Conservation (phyloP, 2,888 invertebrate genomes). For the Thecocarcelia acutangulata region DNA sequence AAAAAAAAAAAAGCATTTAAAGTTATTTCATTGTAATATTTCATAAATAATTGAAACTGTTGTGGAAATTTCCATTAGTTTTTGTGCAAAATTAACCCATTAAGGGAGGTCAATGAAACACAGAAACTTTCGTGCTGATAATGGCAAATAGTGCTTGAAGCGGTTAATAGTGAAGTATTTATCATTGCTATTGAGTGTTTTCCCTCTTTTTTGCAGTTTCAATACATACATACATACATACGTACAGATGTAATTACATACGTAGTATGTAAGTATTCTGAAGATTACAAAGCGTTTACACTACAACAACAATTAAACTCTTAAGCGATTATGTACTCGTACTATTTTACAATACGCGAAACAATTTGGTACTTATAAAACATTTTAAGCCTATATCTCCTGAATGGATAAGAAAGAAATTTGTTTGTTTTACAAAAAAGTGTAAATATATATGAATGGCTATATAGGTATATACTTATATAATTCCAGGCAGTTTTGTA, state of each 20-base stretch:
- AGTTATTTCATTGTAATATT: conserved; percentile 42
- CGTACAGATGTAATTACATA: too few species aligned
- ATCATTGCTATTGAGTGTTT: neutral
- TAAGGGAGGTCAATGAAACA: conserved; percentile 23
- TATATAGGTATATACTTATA: too few species aligned
- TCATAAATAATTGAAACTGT: conserved; percentile 58
- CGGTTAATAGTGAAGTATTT: conserved; percentile 37
- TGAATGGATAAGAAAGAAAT: too few species aligned
- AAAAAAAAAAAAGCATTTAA: neutral
- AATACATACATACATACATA: too few species aligned
- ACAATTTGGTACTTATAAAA: too few species aligned
- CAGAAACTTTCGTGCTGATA: neutral
- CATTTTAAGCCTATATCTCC: too few species aligned
- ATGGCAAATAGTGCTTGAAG: neutral
- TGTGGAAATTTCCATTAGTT: conserved; percentile 77
- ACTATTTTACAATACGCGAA: too few species aligned
- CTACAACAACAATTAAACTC: neutral
- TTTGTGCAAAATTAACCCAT: conserved; percentile 65
- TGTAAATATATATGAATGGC: too few species aligned
- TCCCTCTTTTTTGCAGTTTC: conserved; percentile 4
- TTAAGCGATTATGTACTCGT: too few species aligned
- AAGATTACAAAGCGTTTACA: neutral
- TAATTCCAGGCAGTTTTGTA: too few species aligned
- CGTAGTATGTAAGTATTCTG: neutral
- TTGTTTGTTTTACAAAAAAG: too few species aligned